phyloP scores from a whole-genome alignment of 1,140 invertebrate genomes.

The Heliothis subflexa region DNA sequence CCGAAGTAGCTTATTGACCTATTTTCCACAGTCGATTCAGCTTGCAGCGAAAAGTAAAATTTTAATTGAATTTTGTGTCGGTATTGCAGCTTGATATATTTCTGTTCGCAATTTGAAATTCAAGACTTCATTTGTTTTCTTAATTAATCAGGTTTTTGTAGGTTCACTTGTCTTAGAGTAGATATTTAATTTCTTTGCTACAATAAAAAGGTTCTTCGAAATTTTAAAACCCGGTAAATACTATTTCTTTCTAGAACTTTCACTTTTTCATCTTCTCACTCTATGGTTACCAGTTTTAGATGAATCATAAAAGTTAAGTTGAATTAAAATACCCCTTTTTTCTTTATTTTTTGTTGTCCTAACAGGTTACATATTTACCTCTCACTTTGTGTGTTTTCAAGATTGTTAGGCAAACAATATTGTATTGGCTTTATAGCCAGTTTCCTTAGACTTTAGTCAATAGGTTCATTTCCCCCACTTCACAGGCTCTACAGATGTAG shows the following conservation, averaged over 20 bases:
- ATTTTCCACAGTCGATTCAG: conserved; percentile 1
- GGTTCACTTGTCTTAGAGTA: too few relatives aligned
- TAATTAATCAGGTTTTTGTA: too few relatives aligned
- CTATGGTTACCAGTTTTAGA: too few relatives aligned
- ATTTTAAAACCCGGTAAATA: too few relatives aligned
- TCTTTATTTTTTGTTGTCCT: neutral
- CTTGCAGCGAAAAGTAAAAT: conserved; percentile 28
- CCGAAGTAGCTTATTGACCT: conserved; percentile 11
- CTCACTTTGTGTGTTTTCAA: neutral
- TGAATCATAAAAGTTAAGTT: too few relatives aligned
- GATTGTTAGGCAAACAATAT: conserved; percentile 10
- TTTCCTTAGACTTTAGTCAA: neutral
- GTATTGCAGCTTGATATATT: conserved; percentile 7
- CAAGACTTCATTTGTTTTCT: neutral
- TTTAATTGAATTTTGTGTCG: conserved; percentile 26
- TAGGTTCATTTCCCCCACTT: conserved; percentile 6
- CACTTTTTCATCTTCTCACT: too few relatives aligned
- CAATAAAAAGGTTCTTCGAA: too few relatives aligned
- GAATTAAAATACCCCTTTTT: neutral
- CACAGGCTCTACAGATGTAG: neutral
- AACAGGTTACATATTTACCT: neutral
- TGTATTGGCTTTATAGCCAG: neutral
- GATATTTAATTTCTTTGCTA: too few relatives aligned
- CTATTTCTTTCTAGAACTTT: too few relatives aligned
- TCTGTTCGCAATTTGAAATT: conserved; percentile 11